These are phyloP conservation scores for Ametastegia equiseti DNA, from an alignment of 2,888 invertebrate species.

Conservation along the genomic window DNA sequence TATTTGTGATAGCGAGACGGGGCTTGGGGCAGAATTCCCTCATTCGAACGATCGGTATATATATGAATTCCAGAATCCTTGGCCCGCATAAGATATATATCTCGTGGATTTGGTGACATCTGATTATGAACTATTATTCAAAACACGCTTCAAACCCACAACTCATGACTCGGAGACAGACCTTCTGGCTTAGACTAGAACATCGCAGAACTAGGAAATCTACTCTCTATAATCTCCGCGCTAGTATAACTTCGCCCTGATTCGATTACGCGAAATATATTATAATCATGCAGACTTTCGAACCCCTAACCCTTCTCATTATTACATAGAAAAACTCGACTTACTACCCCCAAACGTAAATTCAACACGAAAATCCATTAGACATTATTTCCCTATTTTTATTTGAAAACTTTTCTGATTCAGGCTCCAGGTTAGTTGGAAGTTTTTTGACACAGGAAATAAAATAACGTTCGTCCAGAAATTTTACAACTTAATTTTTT, in stretches of 20 bases:
- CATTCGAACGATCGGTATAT: too few species aligned
- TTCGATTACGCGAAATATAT: constrained; percentile 22
- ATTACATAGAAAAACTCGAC: not conserved
- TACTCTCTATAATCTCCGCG: constrained; percentile 28
- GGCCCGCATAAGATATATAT: constrained; percentile 36
- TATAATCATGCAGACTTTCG: not conserved
- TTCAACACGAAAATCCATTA: not conserved
- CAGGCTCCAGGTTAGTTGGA: not conserved
- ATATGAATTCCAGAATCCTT: too few species aligned
- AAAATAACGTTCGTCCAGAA: too few species aligned
- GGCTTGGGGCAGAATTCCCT: too few species aligned
- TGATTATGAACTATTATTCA: constrained; percentile 41
- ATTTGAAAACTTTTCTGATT: not conserved
- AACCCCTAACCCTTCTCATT: not conserved
- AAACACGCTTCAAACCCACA: constrained; percentile 44
- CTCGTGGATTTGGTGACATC: constrained; percentile 23
- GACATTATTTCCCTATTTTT: not conserved
- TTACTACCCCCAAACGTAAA: not conserved
- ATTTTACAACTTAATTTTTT: too few species aligned
- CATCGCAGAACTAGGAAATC: constrained; percentile 15
- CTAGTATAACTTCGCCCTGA: constrained; percentile 18
- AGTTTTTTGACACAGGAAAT: too few species aligned
- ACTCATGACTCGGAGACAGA: constrained; percentile 39
- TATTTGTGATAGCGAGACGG: too few species aligned
- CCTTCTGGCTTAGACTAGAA: constrained; percentile 34